phyloP scores from a whole-genome alignment of 1,140 invertebrate species.

The Aphidius ervi region DNA sequence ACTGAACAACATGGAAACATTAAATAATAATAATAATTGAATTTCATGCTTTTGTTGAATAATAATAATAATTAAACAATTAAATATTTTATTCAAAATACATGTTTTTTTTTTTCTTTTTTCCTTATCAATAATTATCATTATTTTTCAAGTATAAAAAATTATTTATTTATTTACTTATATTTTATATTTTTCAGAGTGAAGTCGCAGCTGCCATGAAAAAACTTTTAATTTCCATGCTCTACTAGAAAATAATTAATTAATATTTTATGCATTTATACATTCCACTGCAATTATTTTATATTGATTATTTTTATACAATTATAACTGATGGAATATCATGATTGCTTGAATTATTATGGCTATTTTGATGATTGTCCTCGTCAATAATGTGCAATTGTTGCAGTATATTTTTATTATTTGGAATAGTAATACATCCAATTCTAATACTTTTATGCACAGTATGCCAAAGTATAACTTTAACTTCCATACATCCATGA shows the following conservation, averaged over 20 bases:
- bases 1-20: conserved; percentile 32
- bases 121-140: too few relatives aligned
- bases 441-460: conserved; percentile 25
- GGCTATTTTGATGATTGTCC: neutral
- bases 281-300: neutral
- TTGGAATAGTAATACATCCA: conserved; percentile 29
- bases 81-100: neutral
- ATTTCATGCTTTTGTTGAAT: too few relatives aligned
- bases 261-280: neutral
- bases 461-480: conserved; percentile 25
- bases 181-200: conserved; percentile 15
- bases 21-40: neutral
- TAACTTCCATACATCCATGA: conserved; percentile 31
- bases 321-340: conserved; percentile 18
- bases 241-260: conserved; percentile 9
- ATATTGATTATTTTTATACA: conserved; percentile 19
- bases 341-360: neutral
- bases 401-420: neutral
- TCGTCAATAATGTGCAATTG: neutral
- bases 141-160: neutral
- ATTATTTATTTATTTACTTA: neutral
- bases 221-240: conserved; percentile 23
- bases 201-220: conserved; percentile 17
- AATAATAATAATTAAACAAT: neutral
- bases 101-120: conserved; percentile 1